Evolutionary conservation across 2,888 invertebrate species (phyloP), one percentile per base, ranked within the genome.

Genomic region (Laothoe populi): DNA sequence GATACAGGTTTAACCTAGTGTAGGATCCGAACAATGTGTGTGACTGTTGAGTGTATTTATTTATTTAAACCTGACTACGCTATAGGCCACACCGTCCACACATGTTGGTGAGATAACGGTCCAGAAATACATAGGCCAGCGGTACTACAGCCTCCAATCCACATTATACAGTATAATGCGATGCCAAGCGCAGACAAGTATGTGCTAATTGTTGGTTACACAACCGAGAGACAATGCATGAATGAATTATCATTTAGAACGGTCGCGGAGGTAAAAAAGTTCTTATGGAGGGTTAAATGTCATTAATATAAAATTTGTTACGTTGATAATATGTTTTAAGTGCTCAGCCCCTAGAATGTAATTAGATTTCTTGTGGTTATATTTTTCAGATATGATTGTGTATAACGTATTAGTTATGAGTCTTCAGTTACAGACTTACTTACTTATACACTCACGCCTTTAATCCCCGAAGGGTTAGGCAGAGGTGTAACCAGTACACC

Each of bases 181-280:
- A 72, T 72, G 68, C 65, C 70, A 71, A 76, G 74, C 76, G 68
- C 66, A 75, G 77, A 78, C 78, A 78, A 76, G 65, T 74, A 74
- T 68, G 64, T 19, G 74, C 83, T 87, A 87, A 87, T 87, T 87
- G 81, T 78, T 67, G 74, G 80, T 83, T 86, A 75, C 75, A 78
- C 74, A 82, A 79, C 57, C 61, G 60, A 70, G 63, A 71, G 77
- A 76, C 81, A 79, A 79, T 75, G 74, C 69, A 73, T 78, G 81
- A 81, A 85, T 86, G 72, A 72, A 84, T 87, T 86, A 79, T 74
- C 83, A 84, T 85, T 64, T 62, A 63, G 40, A 57, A 57, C 45
- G 16, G 62, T 62, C 60, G 44, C 60, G 38, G 24, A 31, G 31
- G 53, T 60, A 49, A 48, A 48, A 38, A 40, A n/a, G 16, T 11